Conservation (phyloP, 2,113 vertebrate genomes). For the Zosterops lateralis region DNA sequence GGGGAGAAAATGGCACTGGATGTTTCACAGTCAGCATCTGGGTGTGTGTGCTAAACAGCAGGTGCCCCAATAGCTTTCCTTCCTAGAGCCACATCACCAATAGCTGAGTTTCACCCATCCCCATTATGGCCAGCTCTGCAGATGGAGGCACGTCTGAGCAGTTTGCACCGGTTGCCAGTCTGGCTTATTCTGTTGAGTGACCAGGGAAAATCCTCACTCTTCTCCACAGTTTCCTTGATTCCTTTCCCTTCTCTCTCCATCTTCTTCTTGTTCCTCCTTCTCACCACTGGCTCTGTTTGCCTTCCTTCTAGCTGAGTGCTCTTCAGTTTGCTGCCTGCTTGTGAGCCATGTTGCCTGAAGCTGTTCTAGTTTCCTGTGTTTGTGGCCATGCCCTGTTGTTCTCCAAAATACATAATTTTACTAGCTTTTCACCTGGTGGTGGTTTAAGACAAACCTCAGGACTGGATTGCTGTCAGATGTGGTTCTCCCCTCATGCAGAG, state of each 20-base stretch:
- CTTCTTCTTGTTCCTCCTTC: not conserved
- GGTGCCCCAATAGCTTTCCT: not conserved
- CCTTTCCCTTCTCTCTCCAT: not conserved
- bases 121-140: not conserved
- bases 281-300: not conserved
- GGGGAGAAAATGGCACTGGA: not conserved
- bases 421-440: not conserved
- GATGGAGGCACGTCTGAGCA: not conserved
- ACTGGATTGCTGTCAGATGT: not conserved
- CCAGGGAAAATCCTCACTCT: not conserved
- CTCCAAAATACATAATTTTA: not conserved
- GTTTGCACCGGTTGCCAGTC: not conserved
- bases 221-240: not conserved
- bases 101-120: not conserved
- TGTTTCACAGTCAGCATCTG: not conserved
- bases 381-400: not conserved
- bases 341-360: not conserved
- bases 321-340: not conserved
- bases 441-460: not conserved
- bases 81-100: not conserved
- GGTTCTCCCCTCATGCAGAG: not conserved
- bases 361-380: not conserved
- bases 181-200: not conserved
- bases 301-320: not conserved
- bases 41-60: not conserved